Conservation (phyloP, 2,113 vertebrate species). For the Octodon degus region DNA sequence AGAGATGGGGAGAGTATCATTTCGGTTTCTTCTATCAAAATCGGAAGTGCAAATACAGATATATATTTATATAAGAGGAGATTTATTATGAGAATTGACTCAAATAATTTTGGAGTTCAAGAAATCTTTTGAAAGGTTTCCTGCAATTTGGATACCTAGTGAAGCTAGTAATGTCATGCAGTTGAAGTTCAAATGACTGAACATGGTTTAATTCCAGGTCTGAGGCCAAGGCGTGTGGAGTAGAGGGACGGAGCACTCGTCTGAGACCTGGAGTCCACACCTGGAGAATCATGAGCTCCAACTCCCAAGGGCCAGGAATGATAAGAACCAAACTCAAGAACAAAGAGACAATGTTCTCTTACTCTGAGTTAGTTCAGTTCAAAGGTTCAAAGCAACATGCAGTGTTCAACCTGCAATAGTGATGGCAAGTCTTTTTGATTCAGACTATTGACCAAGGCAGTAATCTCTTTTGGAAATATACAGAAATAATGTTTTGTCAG, state of each 20-base stretch:
- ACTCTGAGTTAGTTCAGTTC: not conserved
- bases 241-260: not conserved
- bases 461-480: not conserved
- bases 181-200: not conserved
- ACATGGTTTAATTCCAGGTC: not conserved
- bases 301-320: not conserved
- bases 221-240: not conserved
- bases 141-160: not conserved
- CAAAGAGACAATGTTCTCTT: not conserved
- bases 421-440: not conserved
- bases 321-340: not conserved
- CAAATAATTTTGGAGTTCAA: not conserved
- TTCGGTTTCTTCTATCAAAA: not conserved
- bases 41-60: not conserved
- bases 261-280: not conserved
- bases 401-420: not conserved
- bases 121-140: no score
- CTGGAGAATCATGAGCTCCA: no score
- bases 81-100: not conserved
- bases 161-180: not conserved
- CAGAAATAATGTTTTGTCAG: not conserved
- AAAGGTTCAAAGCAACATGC: accelerated
- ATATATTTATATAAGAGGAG: no score
- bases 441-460: not conserved
- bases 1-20: not conserved